These are phyloP conservation scores for Torymus tubicola DNA, from an alignment of 2,888 invertebrate genomes.

Conservation along the genomic window DNA sequence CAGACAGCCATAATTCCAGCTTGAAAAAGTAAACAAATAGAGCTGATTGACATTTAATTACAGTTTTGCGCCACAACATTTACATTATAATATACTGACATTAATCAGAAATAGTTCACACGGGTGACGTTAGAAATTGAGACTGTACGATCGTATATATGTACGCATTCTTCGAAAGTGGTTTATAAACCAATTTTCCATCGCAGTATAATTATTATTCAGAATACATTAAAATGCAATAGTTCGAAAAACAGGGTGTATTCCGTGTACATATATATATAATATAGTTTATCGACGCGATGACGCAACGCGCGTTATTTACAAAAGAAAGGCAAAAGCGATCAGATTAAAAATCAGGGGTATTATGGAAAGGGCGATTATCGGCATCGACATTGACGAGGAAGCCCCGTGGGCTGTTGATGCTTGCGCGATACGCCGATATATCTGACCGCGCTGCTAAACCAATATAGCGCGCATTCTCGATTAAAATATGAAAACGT, in stretches of 20 bases:
- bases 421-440: neutral
- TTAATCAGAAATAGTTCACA: too few relatives aligned
- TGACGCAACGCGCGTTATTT: too few relatives aligned
- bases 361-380: constrained; percentile 23
- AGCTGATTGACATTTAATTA: neutral
- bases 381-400: constrained; percentile 2
- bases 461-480: neutral
- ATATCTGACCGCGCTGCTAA: constrained; percentile 3
- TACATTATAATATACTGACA: too few relatives aligned
- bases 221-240: neutral
- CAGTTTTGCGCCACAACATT: too few relatives aligned
- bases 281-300: too few relatives aligned
- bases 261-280: too few relatives aligned
- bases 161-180: neutral
- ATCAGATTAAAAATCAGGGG: constrained; percentile 5
- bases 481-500: constrained; percentile 37
- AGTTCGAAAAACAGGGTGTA: neutral
- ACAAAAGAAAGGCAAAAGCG: neutral
- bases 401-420: constrained; percentile 4
- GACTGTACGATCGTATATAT: neutral
- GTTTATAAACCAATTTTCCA: neutral
- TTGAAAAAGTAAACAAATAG: neutral
- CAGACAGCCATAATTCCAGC: neutral
- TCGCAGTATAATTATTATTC: too few relatives aligned
- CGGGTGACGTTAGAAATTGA: neutral